Evolutionary conservation across 2,797 vertebrate species (phyloP).

Genomic region (Amazona ochrocephala): DNA sequence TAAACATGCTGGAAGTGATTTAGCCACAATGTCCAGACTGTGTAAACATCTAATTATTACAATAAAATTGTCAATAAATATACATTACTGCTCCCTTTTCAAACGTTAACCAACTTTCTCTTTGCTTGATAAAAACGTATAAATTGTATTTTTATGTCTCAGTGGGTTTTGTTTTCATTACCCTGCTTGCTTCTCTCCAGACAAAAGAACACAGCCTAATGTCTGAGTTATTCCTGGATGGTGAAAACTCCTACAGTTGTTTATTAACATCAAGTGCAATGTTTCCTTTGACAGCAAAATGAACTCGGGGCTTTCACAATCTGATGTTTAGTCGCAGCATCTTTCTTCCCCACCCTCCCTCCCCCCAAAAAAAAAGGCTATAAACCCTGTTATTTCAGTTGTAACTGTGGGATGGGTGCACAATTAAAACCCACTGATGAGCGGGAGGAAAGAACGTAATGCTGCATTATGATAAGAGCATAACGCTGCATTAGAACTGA

Average conservation of each 20-base stretch:
- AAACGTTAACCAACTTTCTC: slow-evolving; percentile 79
- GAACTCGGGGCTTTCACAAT: slow-evolving; percentile 17
- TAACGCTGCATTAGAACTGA: slow-evolving; percentile 46
- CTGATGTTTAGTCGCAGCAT: slow-evolving; percentile 52
- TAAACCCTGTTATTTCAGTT: slow-evolving; percentile 31
- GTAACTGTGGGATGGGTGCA: slow-evolving; percentile 38
- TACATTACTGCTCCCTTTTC: slow-evolving; percentile 79
- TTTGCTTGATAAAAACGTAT: slow-evolving; percentile 77
- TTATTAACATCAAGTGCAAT: slow-evolving; percentile 51
- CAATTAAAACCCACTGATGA: slow-evolving; percentile 41
- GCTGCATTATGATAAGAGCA: slow-evolving; percentile 13
- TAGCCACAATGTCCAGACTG: slow-evolving; percentile 81
- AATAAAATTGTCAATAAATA: slow-evolving; percentile 83
- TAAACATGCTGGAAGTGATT: slow-evolving; percentile 80
- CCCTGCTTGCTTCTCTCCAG: slow-evolving; percentile 57
- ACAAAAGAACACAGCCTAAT: slow-evolving; percentile 71
- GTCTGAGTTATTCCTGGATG: slow-evolving; percentile 70
- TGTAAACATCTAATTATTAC: slow-evolving; percentile 84
- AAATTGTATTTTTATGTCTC: slow-evolving; percentile 77
- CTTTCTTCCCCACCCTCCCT: background rate
- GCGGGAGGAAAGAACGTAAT: slow-evolving; percentile 15
- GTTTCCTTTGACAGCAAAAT: slow-evolving; percentile 58
- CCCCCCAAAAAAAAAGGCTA: background rate
- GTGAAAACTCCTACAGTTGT: slow-evolving; percentile 68
- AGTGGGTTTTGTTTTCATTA: slow-evolving; percentile 73